Base-by-base conservation (phyloP, 1,140 invertebrate genomes). In the Euwallacea fornicatus region DNA sequence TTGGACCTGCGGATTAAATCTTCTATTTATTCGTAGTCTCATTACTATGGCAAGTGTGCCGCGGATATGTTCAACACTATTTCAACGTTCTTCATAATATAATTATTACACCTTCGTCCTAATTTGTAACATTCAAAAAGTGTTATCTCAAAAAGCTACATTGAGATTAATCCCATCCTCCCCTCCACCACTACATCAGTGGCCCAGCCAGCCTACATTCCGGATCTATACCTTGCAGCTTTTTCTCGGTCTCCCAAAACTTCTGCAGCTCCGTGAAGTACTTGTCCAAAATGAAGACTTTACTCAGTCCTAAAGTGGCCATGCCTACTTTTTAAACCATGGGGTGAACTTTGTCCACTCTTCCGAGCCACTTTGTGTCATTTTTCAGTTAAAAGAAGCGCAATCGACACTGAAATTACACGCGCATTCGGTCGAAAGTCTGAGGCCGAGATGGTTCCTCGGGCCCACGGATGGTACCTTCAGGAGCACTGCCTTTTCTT, bases 201-300 rank as follows among this genome's bases (percentile, higher is more conserved):
- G 21, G 21, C 21, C 61, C 9, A n/a, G 42, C 61, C 62, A 44
- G 33, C 55, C 15, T 67, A 67, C 65, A 67, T 67, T 58, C 65
- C 65, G 42, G 65, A 67, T 67, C 65, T 67, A 80, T 89, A 95
- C 94, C 94, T 93, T 96, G 94, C 76, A 96, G 86, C 85, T 95
- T 95, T 84, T 94, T 95, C 83, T 96, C 94, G 63, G 94, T 96
- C 84, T 97, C 94, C 94, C 94, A 96, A 85, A 95, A 96, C 85
- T 96, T 96, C 82, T 96, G 94, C 82, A 96, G 86, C 85, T 96
- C 94, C 72, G 93, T 96, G 83, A 97, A 97, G 84, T 97, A 97
- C 83, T 96, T 97, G 89, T 97, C 95, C 87, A 97, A 88, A 83
- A 97, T 96, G 88, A 96, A 97, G 82, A 96, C 94, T 88, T 97